phyloP scores from a whole-genome alignment of 1,140 invertebrate species.

The Lethrus apterus region DNA sequence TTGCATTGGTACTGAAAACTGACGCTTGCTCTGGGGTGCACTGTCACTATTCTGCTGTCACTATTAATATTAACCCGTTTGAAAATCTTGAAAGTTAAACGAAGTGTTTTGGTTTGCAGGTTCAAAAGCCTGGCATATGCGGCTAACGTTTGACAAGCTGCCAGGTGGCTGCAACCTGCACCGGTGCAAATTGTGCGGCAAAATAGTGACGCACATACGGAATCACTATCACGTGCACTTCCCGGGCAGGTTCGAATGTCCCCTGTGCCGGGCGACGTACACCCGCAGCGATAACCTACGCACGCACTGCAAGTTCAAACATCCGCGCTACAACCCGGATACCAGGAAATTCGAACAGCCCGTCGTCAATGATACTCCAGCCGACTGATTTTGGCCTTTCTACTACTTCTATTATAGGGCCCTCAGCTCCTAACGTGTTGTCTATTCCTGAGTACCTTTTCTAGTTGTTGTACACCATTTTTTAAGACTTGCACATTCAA shows the following conservation, averaged over 20 bases:
- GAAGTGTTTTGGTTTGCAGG: slow-evolving; percentile 66
- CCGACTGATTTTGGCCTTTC: slow-evolving; percentile 41
- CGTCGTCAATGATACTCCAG: slow-evolving; percentile 38
- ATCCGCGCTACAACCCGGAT: slow-evolving; percentile 69
- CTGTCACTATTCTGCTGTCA: slow-evolving; percentile 42
- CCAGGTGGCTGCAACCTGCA: slow-evolving; percentile 81
- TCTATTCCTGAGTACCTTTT: no score
- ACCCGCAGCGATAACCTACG: slow-evolving; percentile 81
- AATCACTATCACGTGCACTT: slow-evolving; percentile 88
- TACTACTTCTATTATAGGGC: slow-evolving; percentile 9
- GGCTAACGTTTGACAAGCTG: slow-evolving; percentile 81
- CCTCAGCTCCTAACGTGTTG: slow-evolving; percentile 11
- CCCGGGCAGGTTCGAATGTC: slow-evolving; percentile 80
- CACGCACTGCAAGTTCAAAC: slow-evolving; percentile 83
- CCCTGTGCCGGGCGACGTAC: slow-evolving; percentile 77
- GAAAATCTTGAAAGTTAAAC: slow-evolving; percentile 40
- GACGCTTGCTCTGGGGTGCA: slow-evolving; percentile 39
- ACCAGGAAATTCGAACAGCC: slow-evolving; percentile 68
- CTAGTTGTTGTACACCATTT: no score
- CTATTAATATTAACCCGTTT: slow-evolving; percentile 33
- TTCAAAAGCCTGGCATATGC: slow-evolving; percentile 86
- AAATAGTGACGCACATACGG: slow-evolving; percentile 83
- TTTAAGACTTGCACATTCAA: no score
- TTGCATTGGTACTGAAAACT: slow-evolving; percentile 26
- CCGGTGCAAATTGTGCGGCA: slow-evolving; percentile 84